Evolutionary conservation across 2,888 invertebrate species (phyloP).

Genomic region (Drosophila ochracea): DNA sequence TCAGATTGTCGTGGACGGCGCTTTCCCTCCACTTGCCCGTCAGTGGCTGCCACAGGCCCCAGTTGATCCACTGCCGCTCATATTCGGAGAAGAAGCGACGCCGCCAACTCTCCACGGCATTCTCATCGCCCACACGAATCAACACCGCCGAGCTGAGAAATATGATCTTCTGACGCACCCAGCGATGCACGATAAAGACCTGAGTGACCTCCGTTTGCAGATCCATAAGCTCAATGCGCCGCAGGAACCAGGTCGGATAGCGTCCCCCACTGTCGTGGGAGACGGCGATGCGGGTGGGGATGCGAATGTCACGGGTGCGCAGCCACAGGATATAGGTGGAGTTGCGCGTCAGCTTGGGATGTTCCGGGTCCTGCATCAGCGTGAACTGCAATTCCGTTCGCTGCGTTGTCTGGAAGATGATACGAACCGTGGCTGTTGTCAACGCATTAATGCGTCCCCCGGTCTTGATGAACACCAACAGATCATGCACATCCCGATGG

Average conservation of each 20-base stretch:
- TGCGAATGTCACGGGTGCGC: slow-evolving; percentile 57
- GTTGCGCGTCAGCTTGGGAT: slow-evolving; percentile 44
- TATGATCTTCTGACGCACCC: slow-evolving; percentile 49
- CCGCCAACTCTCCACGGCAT: background rate
- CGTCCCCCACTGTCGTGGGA: slow-evolving; percentile 61
- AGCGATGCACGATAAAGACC: slow-evolving; percentile 47
- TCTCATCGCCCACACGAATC: slow-evolving; percentile 25
- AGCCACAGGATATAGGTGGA: slow-evolving; percentile 51
- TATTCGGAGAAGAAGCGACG: slow-evolving; percentile 26
- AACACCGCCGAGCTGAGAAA: slow-evolving; percentile 39
- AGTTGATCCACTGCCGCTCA: slow-evolving; percentile 44
- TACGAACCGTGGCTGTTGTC: slow-evolving; percentile 57
- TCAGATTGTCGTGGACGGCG: slow-evolving; percentile 19
- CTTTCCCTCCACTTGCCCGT: slow-evolving; percentile 54
- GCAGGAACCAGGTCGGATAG: slow-evolving; percentile 63
- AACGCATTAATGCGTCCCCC: slow-evolving; percentile 52
- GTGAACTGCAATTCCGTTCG: slow-evolving; percentile 29
- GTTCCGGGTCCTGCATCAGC: slow-evolving; percentile 54
- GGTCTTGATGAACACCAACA: slow-evolving; percentile 53
- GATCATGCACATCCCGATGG: slow-evolving; percentile 48
- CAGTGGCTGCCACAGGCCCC: slow-evolving; percentile 64
- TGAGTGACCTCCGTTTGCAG: slow-evolving; percentile 50
- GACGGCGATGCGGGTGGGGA: slow-evolving; percentile 52
- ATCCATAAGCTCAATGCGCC: slow-evolving; percentile 50
- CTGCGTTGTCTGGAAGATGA: slow-evolving; percentile 41